Conservation (phyloP, 2,113 vertebrate genomes). For the Thunnus maccoyii region DNA sequence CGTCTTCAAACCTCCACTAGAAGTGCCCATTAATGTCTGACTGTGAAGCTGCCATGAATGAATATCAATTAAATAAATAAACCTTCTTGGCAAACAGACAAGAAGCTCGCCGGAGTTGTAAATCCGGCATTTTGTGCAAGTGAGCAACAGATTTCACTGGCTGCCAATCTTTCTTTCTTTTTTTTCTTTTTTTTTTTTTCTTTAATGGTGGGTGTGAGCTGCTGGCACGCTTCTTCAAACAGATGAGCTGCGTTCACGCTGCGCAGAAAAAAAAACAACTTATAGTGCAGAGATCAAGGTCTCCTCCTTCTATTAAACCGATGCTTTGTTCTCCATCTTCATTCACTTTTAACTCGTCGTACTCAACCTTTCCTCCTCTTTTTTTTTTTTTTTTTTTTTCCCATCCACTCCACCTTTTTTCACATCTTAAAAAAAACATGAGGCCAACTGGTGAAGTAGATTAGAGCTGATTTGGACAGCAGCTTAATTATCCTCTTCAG, state of each 20-base stretch:
- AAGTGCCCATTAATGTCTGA: slow-evolving; percentile 20
- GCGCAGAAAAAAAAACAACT: slow-evolving; percentile 8
- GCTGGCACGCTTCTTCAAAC: slow-evolving; percentile 60
- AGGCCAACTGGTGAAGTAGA: slow-evolving; percentile 62
- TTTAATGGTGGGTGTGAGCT: slow-evolving; percentile 32
- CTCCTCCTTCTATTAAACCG: slow-evolving; percentile 4
- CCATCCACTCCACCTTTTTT: neutral
- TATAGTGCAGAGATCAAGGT: slow-evolving; percentile 4
- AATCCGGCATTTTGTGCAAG: slow-evolving; percentile 49
- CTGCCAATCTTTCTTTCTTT: neutral
- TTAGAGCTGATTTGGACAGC: slow-evolving; percentile 75
- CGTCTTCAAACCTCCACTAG: slow-evolving; percentile 8
- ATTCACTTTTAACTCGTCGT: slow-evolving; percentile 31
- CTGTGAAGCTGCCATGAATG: slow-evolving; percentile 42
- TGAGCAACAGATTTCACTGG: slow-evolving; percentile 40
- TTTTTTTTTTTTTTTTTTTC: neutral
- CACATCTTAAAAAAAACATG: slow-evolving; percentile 12
- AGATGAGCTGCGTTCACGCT: slow-evolving; percentile 35
- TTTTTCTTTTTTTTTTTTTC: neutral
- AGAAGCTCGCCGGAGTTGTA: slow-evolving; percentile 12
- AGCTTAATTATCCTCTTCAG: slow-evolving; percentile 81
- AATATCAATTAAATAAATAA: slow-evolving; percentile 37
- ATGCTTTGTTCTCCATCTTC: neutral
- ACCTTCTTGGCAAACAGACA: neutral
- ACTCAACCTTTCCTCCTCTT: slow-evolving; percentile 30